Evolutionary conservation across 2,113 vertebrate species (phyloP).

Genomic region (Neofelis nebulosa): DNA sequence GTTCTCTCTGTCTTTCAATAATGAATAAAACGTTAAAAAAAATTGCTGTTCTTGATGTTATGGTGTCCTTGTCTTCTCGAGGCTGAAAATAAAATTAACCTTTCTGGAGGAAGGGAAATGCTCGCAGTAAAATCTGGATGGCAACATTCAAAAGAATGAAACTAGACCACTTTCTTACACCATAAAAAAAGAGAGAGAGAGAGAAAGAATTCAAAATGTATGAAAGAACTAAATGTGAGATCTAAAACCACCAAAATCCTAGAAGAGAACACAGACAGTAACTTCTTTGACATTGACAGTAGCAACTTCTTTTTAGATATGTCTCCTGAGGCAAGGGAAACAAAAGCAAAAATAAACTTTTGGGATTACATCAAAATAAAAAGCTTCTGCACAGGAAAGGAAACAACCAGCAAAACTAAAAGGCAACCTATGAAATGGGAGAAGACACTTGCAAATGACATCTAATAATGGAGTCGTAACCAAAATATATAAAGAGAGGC

Average conservation of each 20-base stretch:
- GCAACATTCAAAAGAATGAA: background rate
- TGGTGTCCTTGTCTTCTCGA: too few relatives aligned
- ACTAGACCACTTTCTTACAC: background rate
- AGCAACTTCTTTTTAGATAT: background rate
- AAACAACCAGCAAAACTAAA: background rate
- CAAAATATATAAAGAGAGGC: background rate
- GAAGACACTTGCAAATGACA: background rate
- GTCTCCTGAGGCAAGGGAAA: background rate
- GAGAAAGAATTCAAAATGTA: background rate
- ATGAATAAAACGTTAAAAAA: too few relatives aligned
- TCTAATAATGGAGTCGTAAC: background rate
- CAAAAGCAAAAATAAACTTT: background rate
- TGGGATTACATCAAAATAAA: background rate
- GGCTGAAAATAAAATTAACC: too few relatives aligned
- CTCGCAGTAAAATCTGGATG: too few relatives aligned
- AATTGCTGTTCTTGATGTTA: too few relatives aligned
- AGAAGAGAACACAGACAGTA: background rate
- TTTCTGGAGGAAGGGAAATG: too few relatives aligned
- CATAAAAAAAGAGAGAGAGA: background rate
- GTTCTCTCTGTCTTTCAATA: too few relatives aligned
- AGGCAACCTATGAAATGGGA: background rate
- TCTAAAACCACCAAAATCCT: background rate
- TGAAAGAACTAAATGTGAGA: background rate
- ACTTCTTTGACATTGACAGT: background rate
- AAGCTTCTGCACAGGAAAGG: background rate